Evolutionary conservation across 2,113 vertebrate genomes (phyloP), one percentile per base, ranked within the genome.

Genomic region (Grammomys surdaster): DNA sequence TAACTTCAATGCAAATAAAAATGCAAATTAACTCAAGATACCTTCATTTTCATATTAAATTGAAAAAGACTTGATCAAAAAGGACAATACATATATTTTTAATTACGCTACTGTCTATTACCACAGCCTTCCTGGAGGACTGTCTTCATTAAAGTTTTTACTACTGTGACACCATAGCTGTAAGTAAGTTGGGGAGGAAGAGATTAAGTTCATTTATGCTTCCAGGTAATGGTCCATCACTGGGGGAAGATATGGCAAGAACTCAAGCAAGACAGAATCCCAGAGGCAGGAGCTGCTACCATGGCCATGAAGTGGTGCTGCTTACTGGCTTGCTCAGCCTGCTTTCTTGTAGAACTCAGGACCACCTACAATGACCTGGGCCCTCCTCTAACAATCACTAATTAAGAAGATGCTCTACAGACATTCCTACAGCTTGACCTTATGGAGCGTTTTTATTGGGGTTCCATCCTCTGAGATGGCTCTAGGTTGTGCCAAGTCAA

Each of bases 1-100:
- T 46, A 92, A 60, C 10, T n/a, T 81, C 78, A 22, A n/a, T 56
- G 78, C 33, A 82, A 58, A 82, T 13, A 81, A 56, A 54, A 56
- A n/a, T n/a, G 33, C 33, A 81, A n/a, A n/a, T n/a, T 56, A n/a
- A 81, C 54, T 7, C 73, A 88, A 90, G 13, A 86, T 40, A 46
- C 28, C 46, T 89, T 96, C 65, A 36, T 75, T 95, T 91, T 26
- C 69, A 70, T 36, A 22, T 60, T 46, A 88, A 90, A 89, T 73
- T 69, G 84, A 56, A 46, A 87, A 77, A 80, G 17, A 3, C 14
- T 60, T 78, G 13, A 78, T n/a, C 46, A 28, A 63, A 93, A 81
- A 51, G 60, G 58, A 33, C 76, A 89, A 36, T 80, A 26, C 1
- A 51, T 20, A 24, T 24, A 65, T 19, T 90, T 31, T 77, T 51